Percentiles rank a stretch among this genome's conserved stretches.
Evolutionary conservation across 2,797 vertebrate genomes (phyloP).

Genomic region (Myotis vivesi): DNA sequence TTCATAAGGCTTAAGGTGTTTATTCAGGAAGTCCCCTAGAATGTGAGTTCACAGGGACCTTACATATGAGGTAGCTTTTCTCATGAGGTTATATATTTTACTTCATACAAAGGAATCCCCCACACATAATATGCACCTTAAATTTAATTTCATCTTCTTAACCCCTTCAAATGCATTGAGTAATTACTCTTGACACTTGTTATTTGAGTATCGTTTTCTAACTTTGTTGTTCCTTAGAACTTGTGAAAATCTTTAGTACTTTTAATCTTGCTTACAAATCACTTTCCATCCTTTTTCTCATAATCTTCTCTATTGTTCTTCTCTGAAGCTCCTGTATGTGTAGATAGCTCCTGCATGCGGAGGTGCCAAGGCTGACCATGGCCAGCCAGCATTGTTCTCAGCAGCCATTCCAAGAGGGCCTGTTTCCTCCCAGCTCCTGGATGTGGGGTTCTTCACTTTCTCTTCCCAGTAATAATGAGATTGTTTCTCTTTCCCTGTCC

Average conservation of each 20-base stretch:
- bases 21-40: neutral
- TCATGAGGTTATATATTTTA: neutral
- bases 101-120: neutral
- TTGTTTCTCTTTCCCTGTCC: neutral
- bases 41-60: neutral
- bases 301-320: neutral
- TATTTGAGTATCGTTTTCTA: neutral
- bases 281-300: neutral
- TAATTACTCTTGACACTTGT: neutral
- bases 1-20: neutral
- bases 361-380: neutral
- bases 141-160: neutral
- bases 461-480: neutral
- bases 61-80: neutral
- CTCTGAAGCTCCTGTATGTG: neutral
- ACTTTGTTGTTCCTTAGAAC: neutral
- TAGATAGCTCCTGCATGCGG: neutral
- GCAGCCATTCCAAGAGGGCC: neutral
- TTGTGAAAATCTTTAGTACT: neutral
- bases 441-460: neutral
- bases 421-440: neutral
- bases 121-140: neutral
- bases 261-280: slow-evolving; percentile 5
- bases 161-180: neutral
- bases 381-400: neutral